Conservation (phyloP, 1,140 invertebrate species). For the Papilio dardanus region DNA sequence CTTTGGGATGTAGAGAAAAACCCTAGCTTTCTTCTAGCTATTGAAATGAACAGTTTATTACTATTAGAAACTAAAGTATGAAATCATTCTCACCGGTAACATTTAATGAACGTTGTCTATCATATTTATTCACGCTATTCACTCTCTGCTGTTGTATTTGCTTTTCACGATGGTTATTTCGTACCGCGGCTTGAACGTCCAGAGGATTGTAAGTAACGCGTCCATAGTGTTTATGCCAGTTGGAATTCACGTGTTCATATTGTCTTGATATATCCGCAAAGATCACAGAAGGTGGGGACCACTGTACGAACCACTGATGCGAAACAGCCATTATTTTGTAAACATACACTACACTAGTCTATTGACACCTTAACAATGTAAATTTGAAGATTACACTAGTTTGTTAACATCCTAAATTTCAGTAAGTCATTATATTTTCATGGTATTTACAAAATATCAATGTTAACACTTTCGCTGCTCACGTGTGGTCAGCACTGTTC, state of each 20-base stretch:
- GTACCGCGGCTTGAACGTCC: conserved; percentile 34
- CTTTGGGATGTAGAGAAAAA: too few species aligned
- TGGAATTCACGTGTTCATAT: conserved; percentile 58
- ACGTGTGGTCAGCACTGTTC: conserved; percentile 26
- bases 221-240: conserved; percentile 45
- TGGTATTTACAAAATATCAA: conserved; percentile 9
- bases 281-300: conserved; percentile 64
- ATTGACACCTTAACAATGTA: background rate
- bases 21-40: too few species aligned
- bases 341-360: conserved; percentile 38
- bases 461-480: conserved; percentile 9
- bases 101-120: conserved; percentile 6
- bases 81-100: conserved; percentile 6
- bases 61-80: background rate
- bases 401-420: background rate
- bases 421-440: background rate
- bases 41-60: too few species aligned
- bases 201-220: conserved; percentile 44
- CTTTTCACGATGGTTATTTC: background rate
- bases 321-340: conserved; percentile 61
- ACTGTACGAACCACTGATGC: conserved; percentile 78
- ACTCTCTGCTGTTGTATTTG: conserved; percentile 20
- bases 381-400: background rate
- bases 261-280: conserved; percentile 66
- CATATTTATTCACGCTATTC: background rate